A percentile compares a stretch with the other conserved stretches of the same genome.
These are phyloP conservation scores for Loripinus fragilis DNA, from an alignment of 2,888 invertebrate genomes.

Conservation along the genomic window DNA sequence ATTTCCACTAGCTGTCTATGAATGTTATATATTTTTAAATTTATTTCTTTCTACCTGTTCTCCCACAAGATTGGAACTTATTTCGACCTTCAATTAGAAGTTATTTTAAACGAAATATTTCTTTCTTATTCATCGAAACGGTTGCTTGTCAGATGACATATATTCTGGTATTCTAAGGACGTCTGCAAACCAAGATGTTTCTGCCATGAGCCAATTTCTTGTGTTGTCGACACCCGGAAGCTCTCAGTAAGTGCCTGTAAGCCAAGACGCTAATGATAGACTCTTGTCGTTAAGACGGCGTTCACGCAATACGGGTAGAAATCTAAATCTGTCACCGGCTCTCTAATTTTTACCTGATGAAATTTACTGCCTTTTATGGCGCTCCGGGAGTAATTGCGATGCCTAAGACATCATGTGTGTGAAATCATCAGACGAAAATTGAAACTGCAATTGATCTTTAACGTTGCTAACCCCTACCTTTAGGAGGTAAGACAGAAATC, in stretches of 20 bases:
- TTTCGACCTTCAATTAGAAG: too few species aligned
- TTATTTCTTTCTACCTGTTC: too few species aligned
- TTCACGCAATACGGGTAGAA: slow-evolving; percentile 1
- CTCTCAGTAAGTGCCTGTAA: not conserved
- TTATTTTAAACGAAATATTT: too few species aligned
- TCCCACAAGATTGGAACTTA: too few species aligned
- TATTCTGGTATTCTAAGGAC: too few species aligned
- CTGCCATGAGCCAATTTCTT: not conserved
- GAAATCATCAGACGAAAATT: slow-evolving; percentile 4
- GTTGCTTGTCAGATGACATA: too few species aligned
- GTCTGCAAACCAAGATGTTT: too few species aligned
- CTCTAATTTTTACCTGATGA: slow-evolving; percentile 16
- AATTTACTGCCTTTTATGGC: slow-evolving; percentile 13
- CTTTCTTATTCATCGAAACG: too few species aligned
- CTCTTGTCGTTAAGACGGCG: not conserved
- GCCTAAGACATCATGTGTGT: not conserved
- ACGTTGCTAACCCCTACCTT: slow-evolving; percentile 25
- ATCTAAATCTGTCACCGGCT: not conserved
- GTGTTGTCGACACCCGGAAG: not conserved
- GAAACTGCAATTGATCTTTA: slow-evolving; percentile 20
- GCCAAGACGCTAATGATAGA: slow-evolving; percentile 2
- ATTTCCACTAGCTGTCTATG: too few species aligned
- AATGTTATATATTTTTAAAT: too few species aligned
- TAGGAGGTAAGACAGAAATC: not conserved
- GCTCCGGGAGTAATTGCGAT: not conserved